Evolutionary conservation across 2,113 vertebrate species (phyloP), one percentile per base, ranked within the genome.

Genomic region (Aphyosemion australe): DNA sequence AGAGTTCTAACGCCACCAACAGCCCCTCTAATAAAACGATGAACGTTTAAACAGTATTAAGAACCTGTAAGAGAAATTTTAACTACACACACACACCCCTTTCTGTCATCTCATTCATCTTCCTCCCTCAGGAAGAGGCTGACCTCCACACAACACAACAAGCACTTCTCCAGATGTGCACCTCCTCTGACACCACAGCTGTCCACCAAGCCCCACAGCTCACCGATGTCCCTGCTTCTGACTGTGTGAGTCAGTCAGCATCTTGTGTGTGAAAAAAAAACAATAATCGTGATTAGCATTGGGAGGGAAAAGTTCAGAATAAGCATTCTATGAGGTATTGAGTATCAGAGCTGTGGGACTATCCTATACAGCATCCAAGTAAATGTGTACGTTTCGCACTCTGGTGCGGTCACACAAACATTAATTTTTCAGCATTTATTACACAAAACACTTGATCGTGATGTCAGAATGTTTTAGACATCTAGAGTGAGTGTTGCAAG

Each of bases 101-200:
- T 58, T 62, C 67, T 42, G 47, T 37, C 75, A 32, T 50, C 59
- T 58, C 47, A 47, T 56, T 37, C 41, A 9, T n/a, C 45, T 51
- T 11, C 9, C 58, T 61, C 15, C 37, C 50, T 83, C 62, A 74
- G 64, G 26, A 87, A 83, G 86, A 83, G 84, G 70, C 62, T 43
- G 21, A 45, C 58, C 66, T 68, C 72, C 69, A 76, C 68, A 79
- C 80, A 76, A 69, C 74, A 81, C 68, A 77, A 79, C 65, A 82
- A 89, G 84, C 64, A 47, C 66, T 88, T 85, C 71, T 88, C 89
- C 90, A 91, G 88, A 90, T 90, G 70, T 60, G 63, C 39, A 72
- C 78, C 63, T 61, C 83, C 81, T 80, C 72, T 80, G 79, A 82
- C 73, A 63, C 75, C 61, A 51, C 90, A 92, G 88, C 83, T 90